phyloP scores from a whole-genome alignment of 2,113 vertebrate species.

The Taxidea taxus region DNA sequence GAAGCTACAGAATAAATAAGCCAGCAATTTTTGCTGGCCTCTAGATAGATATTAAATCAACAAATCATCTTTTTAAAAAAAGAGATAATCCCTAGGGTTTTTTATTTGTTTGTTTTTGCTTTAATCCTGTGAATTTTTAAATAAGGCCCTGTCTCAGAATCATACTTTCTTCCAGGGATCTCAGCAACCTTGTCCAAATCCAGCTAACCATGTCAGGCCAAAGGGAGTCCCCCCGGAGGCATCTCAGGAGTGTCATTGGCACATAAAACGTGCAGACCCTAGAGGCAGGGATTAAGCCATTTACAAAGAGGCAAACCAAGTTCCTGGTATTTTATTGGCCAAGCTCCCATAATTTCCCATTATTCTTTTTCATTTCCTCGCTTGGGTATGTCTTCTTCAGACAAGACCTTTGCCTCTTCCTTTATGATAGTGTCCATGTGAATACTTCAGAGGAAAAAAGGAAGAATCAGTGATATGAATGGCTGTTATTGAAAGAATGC shows the following conservation, averaged over 20 bases:
- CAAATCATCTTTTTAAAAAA: conserved; percentile 1
- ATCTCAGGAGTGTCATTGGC: neutral
- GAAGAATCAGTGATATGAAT: neutral
- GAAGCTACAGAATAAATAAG: conserved; percentile 52
- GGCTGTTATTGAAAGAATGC: neutral
- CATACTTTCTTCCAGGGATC: conserved; percentile 32
- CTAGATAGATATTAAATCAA: conserved; percentile 31
- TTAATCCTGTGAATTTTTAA: conserved; percentile 45
- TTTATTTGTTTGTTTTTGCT: conserved; percentile 53
- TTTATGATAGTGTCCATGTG: neutral
- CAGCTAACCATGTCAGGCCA: neutral
- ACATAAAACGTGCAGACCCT: neutral
- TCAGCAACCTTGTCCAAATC: conserved; percentile 14
- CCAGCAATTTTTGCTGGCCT: conserved; percentile 52
- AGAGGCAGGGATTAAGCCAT: neutral
- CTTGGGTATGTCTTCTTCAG: neutral
- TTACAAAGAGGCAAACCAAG: neutral
- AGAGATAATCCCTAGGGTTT: neutral
- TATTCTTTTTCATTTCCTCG: neutral
- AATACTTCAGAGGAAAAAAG: neutral
- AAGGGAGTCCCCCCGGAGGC: neutral
- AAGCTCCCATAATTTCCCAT: neutral
- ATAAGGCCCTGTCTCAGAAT: neutral
- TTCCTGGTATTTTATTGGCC: neutral
- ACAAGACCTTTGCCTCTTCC: neutral